Percentiles rank a stretch among this genome's conserved stretches.
These are phyloP conservation scores for Setophaga kirtlandii DNA, from an alignment of 2,113 vertebrate genomes.

Conservation along the genomic window DNA sequence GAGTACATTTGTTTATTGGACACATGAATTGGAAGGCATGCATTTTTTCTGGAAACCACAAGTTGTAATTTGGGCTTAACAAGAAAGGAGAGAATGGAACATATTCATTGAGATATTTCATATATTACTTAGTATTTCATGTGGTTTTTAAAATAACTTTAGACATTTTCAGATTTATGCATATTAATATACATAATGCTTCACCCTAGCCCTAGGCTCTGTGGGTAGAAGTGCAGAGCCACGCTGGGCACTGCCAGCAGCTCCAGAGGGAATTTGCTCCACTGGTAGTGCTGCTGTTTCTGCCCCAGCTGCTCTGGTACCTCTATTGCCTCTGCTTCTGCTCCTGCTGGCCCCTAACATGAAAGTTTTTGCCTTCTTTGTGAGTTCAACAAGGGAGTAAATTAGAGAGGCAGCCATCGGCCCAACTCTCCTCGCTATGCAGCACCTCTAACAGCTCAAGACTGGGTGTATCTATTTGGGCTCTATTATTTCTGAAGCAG, in stretches of 20 bases:
- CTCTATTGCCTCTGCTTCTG: background rate
- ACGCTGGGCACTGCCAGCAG: rapidly evolving
- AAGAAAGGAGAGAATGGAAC: background rate
- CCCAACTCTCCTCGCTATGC: background rate
- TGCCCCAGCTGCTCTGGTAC: background rate
- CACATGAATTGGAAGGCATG: background rate
- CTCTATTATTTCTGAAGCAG: background rate
- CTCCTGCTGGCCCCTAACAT: background rate
- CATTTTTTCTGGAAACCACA: background rate
- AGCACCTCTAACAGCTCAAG: background rate
- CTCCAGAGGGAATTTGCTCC: background rate
- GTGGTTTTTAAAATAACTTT: background rate
- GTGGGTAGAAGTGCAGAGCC: background rate
- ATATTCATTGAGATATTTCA: background rate
- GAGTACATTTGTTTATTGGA: background rate
- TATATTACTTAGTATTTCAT: background rate
- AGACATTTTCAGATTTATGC: background rate
- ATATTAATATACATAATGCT: background rate
- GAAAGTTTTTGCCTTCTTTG: background rate
- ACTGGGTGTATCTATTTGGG: rapidly evolving
- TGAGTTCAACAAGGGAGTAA: background rate
- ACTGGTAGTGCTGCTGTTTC: background rate
- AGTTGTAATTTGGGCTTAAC: background rate
- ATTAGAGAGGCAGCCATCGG: background rate
- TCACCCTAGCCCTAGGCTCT: background rate